Base-by-base conservation (phyloP, 1,140 invertebrate genomes). In the Drosophila sp. region DNA sequence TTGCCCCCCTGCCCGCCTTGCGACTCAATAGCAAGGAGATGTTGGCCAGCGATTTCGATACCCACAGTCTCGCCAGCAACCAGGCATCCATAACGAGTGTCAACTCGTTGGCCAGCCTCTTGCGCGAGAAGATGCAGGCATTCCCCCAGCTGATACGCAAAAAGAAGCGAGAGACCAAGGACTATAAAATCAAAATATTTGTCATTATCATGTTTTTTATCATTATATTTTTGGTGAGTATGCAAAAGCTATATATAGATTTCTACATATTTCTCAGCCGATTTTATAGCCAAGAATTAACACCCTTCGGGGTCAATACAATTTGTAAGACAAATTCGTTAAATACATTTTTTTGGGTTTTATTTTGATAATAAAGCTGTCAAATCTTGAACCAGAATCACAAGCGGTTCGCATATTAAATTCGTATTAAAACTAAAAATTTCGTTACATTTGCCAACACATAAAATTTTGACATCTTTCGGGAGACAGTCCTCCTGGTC, bases 151-250 rank as follows among this genome's bases (percentile, higher is more conserved):
- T 94, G 69, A 94, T 94, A 85, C 94, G 91, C 60, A 94, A 78
- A 63, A 94, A 93, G 72, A 95, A 95, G 83, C 95, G 95, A 70
- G 95, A 94, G 29, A 93, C 94, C 0, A 93, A 93, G 62, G 94
- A 95, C 80, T 95, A 95, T 90, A 97, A 97, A 91, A 94, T 97
- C 1, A 94, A 95, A 67, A 95, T 95, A 3, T 97, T 97, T 90
- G 96, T 97, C 2, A 94, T 94, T 0, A 93, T 97, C 55, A 93
- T 97, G 67, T 97, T 97, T 83, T 93, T 97, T 1, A 95, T 95
- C 17, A 95, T 97, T 4, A 94, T 96, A 1, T 96, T 97, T 81
- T 94, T 97, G 76, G 91, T 91, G 70, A 92, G 91, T 60, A 56
- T 29, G 1, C 0, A 62, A 44, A 60, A 23, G 17, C 6, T 8